Base-by-base conservation (phyloP, 1,140 invertebrate species). In the Reticulitermes speratus region DNA sequence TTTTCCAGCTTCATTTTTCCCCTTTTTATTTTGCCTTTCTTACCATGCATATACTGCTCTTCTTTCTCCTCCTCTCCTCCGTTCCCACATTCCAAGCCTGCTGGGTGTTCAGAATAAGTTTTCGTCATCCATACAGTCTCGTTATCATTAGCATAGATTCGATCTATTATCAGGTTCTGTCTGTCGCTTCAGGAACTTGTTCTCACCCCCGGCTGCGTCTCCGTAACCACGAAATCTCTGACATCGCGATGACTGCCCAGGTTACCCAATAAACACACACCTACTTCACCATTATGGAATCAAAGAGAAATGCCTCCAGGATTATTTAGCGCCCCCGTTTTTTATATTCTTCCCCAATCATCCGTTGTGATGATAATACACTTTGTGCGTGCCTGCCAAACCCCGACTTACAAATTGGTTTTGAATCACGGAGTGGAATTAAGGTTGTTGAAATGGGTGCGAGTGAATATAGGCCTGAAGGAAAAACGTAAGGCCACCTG, bases 71-170 rank as follows among this genome's bases (percentile, higher is more conserved):
- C 55, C 55, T 23, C 55, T 3, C 65, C 65, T 30, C 65, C 65
- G 6, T 11, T 12, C 25, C 65, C 25, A 75, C 65, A 75, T 75
- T 75, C 65, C n/a, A n/a, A 30, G 8, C 65, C 65, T 14, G 65
- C 65, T n/a, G 65, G 65, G n/a, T 75, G 65, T 30, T 75, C n/a
- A 11, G n/a, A 75, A 75, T 7, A 75, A 75, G 65, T 16, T 21
- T 55, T 55, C 52, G 19, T 55, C 52, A 55, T 55, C 65, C 65
- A 75, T 75, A 75, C 25, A 25, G 65, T 8, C 65, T 75, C 65
- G 65, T 75, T 75, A 75, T 75, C 65, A 75, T 75, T 75, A 75
- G 65, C 65, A 75, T 75, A 30, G 65, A 75, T 75, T 25, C 65
- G 65, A 75, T 75, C 65, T 75, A 75, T 30, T 75, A 30, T 75